phyloP scores from a whole-genome alignment of 2,888 invertebrate genomes.

The Lypha dubia region DNA sequence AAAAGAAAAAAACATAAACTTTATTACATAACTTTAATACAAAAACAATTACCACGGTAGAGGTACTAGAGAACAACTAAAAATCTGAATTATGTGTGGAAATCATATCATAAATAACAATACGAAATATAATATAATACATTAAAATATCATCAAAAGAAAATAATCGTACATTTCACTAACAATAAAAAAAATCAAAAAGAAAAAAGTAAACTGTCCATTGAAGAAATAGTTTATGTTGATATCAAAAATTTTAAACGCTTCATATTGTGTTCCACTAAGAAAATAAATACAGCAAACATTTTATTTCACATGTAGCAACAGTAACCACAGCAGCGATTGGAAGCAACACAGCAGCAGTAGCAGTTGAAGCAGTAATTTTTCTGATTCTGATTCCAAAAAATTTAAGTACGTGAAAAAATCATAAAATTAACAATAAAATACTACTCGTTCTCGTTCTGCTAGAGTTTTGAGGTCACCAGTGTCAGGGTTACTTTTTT shows the following conservation, averaged over 20 bases:
- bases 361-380: conserved; percentile 34
- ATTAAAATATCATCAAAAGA: conserved; percentile 78
- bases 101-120: background rate
- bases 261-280: conserved; percentile 29
- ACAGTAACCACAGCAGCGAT: conserved; percentile 18
- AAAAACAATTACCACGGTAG: conserved; percentile 22
- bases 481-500: conserved; percentile 71
- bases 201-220: conserved; percentile 73
- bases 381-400: conserved; percentile 32
- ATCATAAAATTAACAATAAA: conserved; percentile 70
- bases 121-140: background rate
- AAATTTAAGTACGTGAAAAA: conserved; percentile 60
- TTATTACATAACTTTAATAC: conserved; percentile 63
- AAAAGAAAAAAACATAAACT: conserved; percentile 61
- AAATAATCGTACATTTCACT: conserved; percentile 81
- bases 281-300: conserved; percentile 39
- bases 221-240: conserved; percentile 27
- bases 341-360: conserved; percentile 31
- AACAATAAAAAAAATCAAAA: conserved; percentile 74
- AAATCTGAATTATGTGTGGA: background rate
- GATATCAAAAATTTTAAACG: conserved; percentile 22
- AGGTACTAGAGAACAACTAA: too few relatives aligned
- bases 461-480: conserved; percentile 67
- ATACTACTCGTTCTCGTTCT: conserved; percentile 40
- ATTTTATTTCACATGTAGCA: conserved; percentile 52